A percentile compares a stretch with the other conserved stretches of the same genome.
These are phyloP conservation scores for Graphium colonna DNA, from an alignment of 2,888 invertebrate genomes.

Conservation along the genomic window DNA sequence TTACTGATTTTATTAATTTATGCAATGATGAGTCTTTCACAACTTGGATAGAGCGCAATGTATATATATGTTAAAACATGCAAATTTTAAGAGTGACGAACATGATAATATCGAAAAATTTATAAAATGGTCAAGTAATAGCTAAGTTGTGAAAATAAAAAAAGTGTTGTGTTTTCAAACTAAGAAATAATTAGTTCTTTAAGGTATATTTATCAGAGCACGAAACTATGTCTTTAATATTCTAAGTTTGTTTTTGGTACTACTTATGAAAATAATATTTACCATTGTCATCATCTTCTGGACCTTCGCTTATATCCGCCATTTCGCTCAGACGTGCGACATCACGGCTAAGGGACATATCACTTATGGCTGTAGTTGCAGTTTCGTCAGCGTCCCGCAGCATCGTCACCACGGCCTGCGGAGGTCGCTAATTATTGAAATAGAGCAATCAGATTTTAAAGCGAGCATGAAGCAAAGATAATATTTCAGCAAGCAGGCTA, in stretches of 20 bases:
- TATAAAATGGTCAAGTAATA: not conserved
- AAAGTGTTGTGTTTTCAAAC: conserved; percentile 2
- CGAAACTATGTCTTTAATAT: conserved; percentile 7
- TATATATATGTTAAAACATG: conserved; percentile 12
- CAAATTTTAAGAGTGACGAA: conserved; percentile 5
- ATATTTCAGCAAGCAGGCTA: conserved; percentile 5
- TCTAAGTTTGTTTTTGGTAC: not conserved
- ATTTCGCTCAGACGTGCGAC: conserved; percentile 86
- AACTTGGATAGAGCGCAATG: not conserved
- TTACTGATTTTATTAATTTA: not conserved
- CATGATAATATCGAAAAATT: not conserved
- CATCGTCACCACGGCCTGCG: conserved; percentile 68
- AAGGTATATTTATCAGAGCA: not conserved
- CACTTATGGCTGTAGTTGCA: conserved; percentile 72
- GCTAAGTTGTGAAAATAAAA: conserved; percentile 8
- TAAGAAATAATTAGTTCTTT: not conserved
- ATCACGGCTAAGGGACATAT: conserved; percentile 82
- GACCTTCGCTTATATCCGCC: conserved; percentile 85
- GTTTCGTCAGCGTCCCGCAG: conserved; percentile 80
- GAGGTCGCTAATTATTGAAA: conserved; percentile 21
- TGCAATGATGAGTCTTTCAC: not conserved
- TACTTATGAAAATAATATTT: conserved; percentile 34
- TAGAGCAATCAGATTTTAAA: conserved; percentile 18
- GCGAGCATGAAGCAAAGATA: conserved; percentile 6
- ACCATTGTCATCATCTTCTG: conserved; percentile 87